Percentiles rank a stretch among this genome's conserved stretches.
Conservation (phyloP, 1,140 invertebrate genomes). For the Drosophila virilis region DNA sequence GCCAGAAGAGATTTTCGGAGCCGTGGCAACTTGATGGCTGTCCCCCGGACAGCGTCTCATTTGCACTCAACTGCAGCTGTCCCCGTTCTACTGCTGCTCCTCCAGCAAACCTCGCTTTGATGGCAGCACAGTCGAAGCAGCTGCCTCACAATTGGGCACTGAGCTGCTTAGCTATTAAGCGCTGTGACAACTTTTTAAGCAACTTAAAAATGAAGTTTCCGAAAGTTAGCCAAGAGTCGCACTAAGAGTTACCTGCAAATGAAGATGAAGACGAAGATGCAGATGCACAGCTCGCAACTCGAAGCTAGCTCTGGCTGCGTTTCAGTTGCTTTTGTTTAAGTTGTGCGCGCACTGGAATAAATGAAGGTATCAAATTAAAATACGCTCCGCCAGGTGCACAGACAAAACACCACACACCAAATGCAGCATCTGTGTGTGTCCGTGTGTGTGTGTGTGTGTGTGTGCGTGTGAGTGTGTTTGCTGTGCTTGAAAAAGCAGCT, state of each 20-base stretch:
- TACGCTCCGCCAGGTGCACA: constrained; percentile 55
- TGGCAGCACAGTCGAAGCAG: constrained; percentile 7
- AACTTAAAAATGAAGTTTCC: constrained; percentile 73
- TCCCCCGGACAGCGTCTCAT: constrained; percentile 56
- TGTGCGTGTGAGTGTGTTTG: constrained; percentile 28
- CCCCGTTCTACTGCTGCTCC: constrained; percentile 2
- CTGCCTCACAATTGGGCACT: constrained; percentile 50
- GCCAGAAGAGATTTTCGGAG: constrained; percentile 44
- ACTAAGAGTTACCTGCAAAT: constrained; percentile 58
- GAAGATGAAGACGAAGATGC: constrained; percentile 30
- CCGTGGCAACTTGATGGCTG: constrained; percentile 50
- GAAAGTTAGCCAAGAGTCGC: constrained; percentile 38
- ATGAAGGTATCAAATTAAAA: constrained; percentile 82
- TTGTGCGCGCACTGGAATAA: constrained; percentile 59
- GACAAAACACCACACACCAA: constrained; percentile 31
- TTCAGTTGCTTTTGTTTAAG: constrained; percentile 71
- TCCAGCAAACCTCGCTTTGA: not conserved
- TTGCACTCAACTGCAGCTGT: constrained; percentile 79
- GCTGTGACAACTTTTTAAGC: constrained; percentile 81
- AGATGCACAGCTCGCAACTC: constrained; percentile 4
- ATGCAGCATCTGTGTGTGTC: constrained; percentile 2
- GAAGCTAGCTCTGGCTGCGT: constrained; percentile 12
- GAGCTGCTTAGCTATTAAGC: constrained; percentile 71
- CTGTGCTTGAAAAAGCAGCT: constrained; percentile 64
- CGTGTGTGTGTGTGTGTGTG: constrained; percentile 5